Evolutionary conservation across 64 coral and sea anemone genomes (phyloP).

Genomic region (Stichodactyla helianthus): DNA sequence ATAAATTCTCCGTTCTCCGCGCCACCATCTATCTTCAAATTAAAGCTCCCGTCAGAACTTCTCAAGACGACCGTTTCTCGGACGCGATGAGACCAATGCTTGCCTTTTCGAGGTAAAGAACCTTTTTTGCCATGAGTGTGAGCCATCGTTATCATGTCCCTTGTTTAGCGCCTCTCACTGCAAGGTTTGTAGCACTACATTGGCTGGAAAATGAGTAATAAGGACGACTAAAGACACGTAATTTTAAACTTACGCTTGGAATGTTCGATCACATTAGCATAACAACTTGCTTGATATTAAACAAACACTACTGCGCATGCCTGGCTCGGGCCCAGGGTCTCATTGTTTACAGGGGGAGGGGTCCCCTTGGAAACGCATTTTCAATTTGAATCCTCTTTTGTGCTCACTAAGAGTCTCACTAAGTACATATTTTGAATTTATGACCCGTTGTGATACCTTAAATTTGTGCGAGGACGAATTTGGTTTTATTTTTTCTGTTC

Average conservation of each 20-base stretch:
- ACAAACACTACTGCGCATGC: conserved; percentile 31
- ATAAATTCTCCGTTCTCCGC: conserved; percentile 96
- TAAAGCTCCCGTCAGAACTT: conserved; percentile 66
- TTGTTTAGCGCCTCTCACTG: not conserved
- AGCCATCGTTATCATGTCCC: conserved; percentile 12
- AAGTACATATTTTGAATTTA: not conserved
- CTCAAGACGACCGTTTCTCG: conserved; percentile 49
- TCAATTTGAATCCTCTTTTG: not conserved
- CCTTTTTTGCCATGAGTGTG: conserved; percentile 2
- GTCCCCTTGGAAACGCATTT: conserved; percentile 23
- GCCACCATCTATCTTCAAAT: conserved; percentile 80
- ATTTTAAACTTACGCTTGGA: conserved; percentile 45
- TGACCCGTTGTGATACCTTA: not conserved
- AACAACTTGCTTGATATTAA: not conserved
- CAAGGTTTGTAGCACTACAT: conserved; percentile 4
- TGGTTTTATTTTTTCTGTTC: not conserved
- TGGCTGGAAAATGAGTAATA: conserved; percentile 25
- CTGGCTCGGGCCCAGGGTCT: not conserved
- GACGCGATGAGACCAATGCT: conserved; percentile 90
- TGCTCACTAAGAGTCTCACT: not conserved
- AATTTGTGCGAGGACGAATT: not conserved
- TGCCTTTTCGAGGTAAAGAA: conserved; percentile 84
- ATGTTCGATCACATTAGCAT: conserved; percentile 14
- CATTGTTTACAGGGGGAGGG: conserved; percentile 9
- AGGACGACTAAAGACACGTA: conserved; percentile 21